phyloP scores from a whole-genome alignment of 2,797 vertebrate species.

The Parauchenoglanis punctatus region DNA sequence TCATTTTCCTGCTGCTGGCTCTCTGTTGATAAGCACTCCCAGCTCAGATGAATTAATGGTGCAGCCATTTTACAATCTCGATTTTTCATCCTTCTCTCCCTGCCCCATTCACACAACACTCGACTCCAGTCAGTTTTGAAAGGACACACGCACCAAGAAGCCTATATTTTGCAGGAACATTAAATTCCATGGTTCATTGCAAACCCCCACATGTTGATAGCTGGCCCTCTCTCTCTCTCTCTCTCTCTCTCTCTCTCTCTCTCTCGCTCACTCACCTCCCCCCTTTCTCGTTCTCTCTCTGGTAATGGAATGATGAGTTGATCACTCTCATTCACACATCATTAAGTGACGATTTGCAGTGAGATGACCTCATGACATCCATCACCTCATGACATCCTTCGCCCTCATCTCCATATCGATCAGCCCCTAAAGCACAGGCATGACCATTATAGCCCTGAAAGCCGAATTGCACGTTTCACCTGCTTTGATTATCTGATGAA shows the following conservation, averaged over 20 bases:
- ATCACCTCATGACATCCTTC: slow-evolving; percentile 39
- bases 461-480: slow-evolving; percentile 34
- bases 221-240: slow-evolving; percentile 23
- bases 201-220: slow-evolving; percentile 53
- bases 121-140: slow-evolving; percentile 17
- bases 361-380: slow-evolving; percentile 58
- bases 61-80: slow-evolving; percentile 28
- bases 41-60: slow-evolving; percentile 40
- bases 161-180: slow-evolving; percentile 48
- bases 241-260: background rate
- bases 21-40: slow-evolving; percentile 41
- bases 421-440: slow-evolving; percentile 46
- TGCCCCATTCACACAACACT: slow-evolving; percentile 10
- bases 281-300: background rate
- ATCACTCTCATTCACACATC: slow-evolving; percentile 55
- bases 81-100: slow-evolving; percentile 30
- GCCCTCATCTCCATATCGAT: slow-evolving; percentile 55
- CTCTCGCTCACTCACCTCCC: background rate
- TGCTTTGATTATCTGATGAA: slow-evolving; percentile 42
- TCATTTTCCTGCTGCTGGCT: slow-evolving; percentile 34
- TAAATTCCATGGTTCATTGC: slow-evolving; percentile 51
- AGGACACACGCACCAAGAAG: slow-evolving; percentile 36
- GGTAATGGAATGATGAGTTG: slow-evolving; percentile 50
- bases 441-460: slow-evolving; percentile 28
- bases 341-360: slow-evolving; percentile 53